phyloP scores from a whole-genome alignment of 2,113 vertebrate genomes.

The Illadopsis cleaveri region DNA sequence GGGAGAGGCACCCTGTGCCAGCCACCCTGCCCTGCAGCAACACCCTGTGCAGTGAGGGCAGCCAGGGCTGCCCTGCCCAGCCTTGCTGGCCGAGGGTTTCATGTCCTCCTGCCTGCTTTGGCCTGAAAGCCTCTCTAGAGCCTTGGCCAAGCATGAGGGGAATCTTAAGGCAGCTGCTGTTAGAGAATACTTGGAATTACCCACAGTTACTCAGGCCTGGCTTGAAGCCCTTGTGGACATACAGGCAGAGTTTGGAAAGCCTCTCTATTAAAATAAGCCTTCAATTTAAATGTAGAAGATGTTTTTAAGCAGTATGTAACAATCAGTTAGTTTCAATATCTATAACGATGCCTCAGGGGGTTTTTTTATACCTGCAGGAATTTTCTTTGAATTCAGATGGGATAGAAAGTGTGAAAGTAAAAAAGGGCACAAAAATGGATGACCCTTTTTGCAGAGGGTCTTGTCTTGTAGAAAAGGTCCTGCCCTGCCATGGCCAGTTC shows the following conservation, averaged over 20 bases:
- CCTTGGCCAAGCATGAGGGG: not conserved
- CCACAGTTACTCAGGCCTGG: not conserved
- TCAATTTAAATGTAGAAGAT: not conserved
- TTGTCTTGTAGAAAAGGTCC: not conserved
- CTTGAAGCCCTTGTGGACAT: not conserved
- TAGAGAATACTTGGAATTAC: not conserved
- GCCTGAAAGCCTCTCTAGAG: not conserved
- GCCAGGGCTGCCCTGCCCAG: not conserved
- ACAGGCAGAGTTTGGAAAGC: not conserved
- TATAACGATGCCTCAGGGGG: not conserved
- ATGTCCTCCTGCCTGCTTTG: not conserved
- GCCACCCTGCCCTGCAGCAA: not conserved
- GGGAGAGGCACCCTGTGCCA: not conserved
- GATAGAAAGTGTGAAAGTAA: not conserved
- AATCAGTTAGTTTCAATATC: not conserved
- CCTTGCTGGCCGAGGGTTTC: accelerated
- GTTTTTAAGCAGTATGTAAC: not conserved
- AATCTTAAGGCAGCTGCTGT: not conserved
- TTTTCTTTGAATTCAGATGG: not conserved
- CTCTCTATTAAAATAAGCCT: not conserved
- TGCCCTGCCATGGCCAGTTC: not conserved
- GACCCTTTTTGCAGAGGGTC: not conserved
- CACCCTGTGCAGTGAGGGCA: not conserved
- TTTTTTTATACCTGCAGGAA: not conserved
- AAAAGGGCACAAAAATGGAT: not conserved